Evolutionary conservation across 2,113 vertebrate species (phyloP).

Genomic region (Felis chaus): DNA sequence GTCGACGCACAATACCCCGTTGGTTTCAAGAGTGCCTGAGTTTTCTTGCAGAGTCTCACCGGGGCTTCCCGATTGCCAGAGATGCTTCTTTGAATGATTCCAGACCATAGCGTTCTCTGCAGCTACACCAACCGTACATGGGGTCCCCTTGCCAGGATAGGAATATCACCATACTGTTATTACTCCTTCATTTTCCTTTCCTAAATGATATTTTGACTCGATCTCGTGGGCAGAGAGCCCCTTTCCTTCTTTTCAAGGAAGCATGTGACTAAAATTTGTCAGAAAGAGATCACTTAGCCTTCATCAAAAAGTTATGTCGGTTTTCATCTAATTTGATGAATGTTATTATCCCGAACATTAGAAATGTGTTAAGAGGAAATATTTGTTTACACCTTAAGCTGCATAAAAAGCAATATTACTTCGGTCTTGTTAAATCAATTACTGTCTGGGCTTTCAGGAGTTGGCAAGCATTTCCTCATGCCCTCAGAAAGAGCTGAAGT

Average conservation of each 20-base stretch:
- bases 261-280: not conserved
- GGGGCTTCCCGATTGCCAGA: not conserved
- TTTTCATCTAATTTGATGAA: constrained; percentile 25
- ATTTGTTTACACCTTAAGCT: constrained; percentile 65
- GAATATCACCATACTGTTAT: not conserved
- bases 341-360: constrained; percentile 57
- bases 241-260: not conserved
- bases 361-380: constrained; percentile 59
- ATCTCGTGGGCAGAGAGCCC: not conserved
- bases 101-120: not conserved
- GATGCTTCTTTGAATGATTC: not conserved
- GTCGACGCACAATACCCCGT: not conserved
- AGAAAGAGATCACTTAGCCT: not conserved
- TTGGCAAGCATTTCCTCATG: constrained; percentile 43
- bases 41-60: not conserved
- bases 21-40: not conserved
- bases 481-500: constrained; percentile 68
- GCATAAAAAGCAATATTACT: constrained; percentile 62
- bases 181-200: not conserved
- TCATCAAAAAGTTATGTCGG: not conserved
- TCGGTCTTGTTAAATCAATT: constrained; percentile 68
- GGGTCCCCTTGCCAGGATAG: not conserved
- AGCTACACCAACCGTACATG: rapidly evolving
- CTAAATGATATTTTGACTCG: not conserved
- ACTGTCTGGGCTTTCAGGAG: constrained; percentile 59